Conservation (phyloP, 1,140 invertebrate species). For the Atta colombica region DNA sequence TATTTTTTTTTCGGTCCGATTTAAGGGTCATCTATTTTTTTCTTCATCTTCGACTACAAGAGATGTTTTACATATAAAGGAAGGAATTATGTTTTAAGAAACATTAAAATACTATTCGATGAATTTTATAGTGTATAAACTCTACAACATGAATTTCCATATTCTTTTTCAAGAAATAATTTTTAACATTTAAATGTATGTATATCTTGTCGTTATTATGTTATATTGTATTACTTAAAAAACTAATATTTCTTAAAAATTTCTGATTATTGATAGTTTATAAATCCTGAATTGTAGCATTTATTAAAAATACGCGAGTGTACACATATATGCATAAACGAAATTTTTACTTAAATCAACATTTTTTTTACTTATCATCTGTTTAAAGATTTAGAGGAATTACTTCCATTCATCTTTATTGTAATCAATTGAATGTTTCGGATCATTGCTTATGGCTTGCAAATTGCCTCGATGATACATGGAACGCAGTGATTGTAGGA, state of each 20-base stretch:
- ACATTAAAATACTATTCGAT: constrained; percentile 53
- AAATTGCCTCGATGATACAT: constrained; percentile 61
- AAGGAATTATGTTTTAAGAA: constrained; percentile 76
- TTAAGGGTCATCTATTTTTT: constrained; percentile 70
- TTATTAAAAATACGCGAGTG: not conserved
- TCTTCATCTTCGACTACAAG: constrained; percentile 33
- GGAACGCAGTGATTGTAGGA: constrained; percentile 75
- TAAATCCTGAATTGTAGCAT: constrained; percentile 10
- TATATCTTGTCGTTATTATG: not conserved
- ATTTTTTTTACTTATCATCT: not conserved
- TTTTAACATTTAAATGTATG: not conserved
- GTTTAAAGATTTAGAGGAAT: not conserved
- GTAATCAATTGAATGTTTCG: constrained; percentile 22
- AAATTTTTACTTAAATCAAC: not conserved
- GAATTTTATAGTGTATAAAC: constrained; percentile 43
- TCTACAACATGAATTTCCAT: not conserved
- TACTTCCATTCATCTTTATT: not conserved
- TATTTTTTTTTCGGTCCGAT: constrained; percentile 71
- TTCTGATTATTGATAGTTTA: not conserved
- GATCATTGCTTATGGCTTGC: constrained; percentile 46
- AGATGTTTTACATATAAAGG: constrained; percentile 68
- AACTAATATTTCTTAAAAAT: not conserved
- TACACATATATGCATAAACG: no score
- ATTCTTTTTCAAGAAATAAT: not conserved
- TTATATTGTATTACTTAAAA: not conserved